Evolutionary conservation across 64 coral and sea anemone species (phyloP), one percentile per base, ranked within the genome.

Genomic region (Acropora tenuis): DNA sequence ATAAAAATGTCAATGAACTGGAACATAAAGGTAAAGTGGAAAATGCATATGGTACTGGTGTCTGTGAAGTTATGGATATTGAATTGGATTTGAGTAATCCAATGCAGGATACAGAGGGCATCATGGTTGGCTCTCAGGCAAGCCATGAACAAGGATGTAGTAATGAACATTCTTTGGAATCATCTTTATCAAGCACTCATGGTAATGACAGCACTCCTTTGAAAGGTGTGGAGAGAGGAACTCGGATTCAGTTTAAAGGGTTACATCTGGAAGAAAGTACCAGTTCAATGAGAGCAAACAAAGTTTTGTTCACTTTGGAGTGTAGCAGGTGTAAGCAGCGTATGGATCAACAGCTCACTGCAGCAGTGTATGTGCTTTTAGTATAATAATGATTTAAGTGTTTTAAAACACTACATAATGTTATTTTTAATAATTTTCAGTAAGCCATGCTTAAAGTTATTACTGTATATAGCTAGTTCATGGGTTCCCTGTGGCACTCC

Each of bases 201-300:
- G 42, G 15, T 1, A 52, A 55, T 17, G 57, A 94, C 41, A 1
- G n/a, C 10, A 55, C 61, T 11, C 20, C 40, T 0, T 20, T 3
- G 18, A 83, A 47, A 18, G 17, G 3, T 90, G 49, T 69, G 1
- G 92, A 83, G 40, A 93, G 77, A 41, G 97, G 97, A 80, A 99
- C 97, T 89, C 91, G 96, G 86, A 90, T 99, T 41, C 90, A 90
- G 73, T 93, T 99, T 18, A 90, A 66, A 47, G 94, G 78, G 3
- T 78, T 99, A 44, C 86, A 99, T 57, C 80, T 99, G 15, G 77
- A 87, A 89, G 97, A 96, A 61, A 99, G 93, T 57, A 93, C 89
- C 52, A 90, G 90, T 60, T 96, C 89, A 46, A 16, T 96, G 3
- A 89, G 88, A 40, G 82, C 83, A 80, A 93, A 82, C 47, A 79